Percentiles rank a stretch among this genome's conserved stretches.
Evolutionary conservation across 2,888 invertebrate genomes (phyloP).

Genomic region (Plagiodera versicolora): DNA sequence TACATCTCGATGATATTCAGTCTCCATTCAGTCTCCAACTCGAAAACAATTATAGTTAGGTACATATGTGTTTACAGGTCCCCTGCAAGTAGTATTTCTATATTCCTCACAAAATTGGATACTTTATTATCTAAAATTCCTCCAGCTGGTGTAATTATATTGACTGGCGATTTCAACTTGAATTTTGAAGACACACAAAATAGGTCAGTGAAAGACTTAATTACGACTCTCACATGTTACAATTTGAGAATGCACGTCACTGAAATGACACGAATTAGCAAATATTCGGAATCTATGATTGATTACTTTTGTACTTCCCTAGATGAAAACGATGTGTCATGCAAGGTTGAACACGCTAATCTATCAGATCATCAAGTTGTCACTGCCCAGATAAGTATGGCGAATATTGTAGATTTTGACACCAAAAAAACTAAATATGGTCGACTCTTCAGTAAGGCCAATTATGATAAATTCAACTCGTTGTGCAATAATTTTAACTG

Average conservation of each 20-base stretch:
- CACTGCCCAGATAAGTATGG: slow-evolving; percentile 4
- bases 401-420: slow-evolving; percentile 2
- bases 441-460: slow-evolving; percentile 4
- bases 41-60: too few relatives aligned
- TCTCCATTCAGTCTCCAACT: too few relatives aligned
- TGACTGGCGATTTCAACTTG: background rate
- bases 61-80: slow-evolving; percentile 3
- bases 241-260: slow-evolving; percentile 7
- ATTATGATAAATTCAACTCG: slow-evolving; percentile 6
- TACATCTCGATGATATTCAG: too few relatives aligned
- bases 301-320: background rate
- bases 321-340: slow-evolving; percentile 4
- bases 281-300: background rate
- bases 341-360: background rate
- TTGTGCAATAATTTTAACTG: slow-evolving; percentile 2
- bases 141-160: background rate
- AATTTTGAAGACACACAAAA: background rate
- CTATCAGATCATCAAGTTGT: background rate
- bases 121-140: background rate
- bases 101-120: slow-evolving; percentile 2
- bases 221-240: background rate
- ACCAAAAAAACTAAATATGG: background rate
- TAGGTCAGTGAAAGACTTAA: background rate
- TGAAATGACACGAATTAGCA: background rate
- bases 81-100: background rate